A percentile compares a stretch with the other conserved stretches of the same genome.
phyloP scores from a whole-genome alignment of 2,113 vertebrate genomes.

The Camelus bactrianus region DNA sequence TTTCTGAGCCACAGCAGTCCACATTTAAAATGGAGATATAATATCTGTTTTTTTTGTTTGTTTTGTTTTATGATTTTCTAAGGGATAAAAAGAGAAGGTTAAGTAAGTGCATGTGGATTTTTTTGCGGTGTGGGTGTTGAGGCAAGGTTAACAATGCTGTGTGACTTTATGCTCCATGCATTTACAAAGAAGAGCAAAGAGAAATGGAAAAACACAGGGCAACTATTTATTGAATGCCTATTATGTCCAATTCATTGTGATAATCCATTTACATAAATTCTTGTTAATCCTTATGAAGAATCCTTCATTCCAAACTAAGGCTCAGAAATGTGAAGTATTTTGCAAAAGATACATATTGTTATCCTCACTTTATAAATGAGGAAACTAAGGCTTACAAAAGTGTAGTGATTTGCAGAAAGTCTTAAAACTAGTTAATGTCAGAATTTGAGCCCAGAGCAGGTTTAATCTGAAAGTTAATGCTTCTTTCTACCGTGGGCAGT shows the following conservation, averaged over 20 bases:
- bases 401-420: not conserved
- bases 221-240: not conserved
- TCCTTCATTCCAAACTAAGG: not conserved
- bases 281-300: not conserved
- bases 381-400: not conserved
- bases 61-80: not conserved
- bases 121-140: not conserved
- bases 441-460: not conserved
- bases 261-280: not conserved
- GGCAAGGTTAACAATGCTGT: not conserved
- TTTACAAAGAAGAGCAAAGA: constrained; percentile 39
- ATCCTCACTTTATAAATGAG: not conserved
- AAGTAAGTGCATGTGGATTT: not conserved
- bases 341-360: not conserved
- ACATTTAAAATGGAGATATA: not conserved
- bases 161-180: not conserved
- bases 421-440: not conserved
- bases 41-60: not conserved
- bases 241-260: not conserved
- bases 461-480: constrained; percentile 9
- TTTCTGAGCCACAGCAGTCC: not conserved
- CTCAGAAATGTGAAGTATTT: not conserved
- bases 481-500: not conserved
- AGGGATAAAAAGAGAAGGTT: not conserved
- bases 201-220: not conserved